A percentile compares a stretch with the other conserved stretches of the same genome.
Evolutionary conservation across 2,888 invertebrate species (phyloP).

Genomic region (Coecobrya sp.): DNA sequence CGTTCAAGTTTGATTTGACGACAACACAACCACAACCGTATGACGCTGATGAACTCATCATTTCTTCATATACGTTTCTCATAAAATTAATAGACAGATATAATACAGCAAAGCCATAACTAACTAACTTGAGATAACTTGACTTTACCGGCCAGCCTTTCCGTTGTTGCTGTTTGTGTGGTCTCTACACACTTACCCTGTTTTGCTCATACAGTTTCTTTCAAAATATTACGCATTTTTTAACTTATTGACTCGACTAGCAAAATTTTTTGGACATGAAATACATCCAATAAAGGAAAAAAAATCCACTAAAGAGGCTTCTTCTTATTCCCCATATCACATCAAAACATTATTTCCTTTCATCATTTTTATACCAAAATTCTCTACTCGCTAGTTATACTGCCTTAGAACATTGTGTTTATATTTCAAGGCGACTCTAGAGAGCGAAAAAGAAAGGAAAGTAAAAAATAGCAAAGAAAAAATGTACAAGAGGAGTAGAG

Average conservation of each 20-base stretch:
- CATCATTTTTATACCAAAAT: neutral
- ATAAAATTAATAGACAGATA: neutral
- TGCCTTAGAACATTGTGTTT: neutral
- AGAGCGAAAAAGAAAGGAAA: conserved; percentile 32
- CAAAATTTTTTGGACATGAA: conserved; percentile 28
- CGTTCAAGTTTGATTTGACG: conserved; percentile 52
- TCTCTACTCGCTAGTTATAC: too few relatives aligned
- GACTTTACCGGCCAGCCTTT: conserved; percentile 24
- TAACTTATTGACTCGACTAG: neutral
- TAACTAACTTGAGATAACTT: neutral
- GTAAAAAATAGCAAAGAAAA: conserved; percentile 34
- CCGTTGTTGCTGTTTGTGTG: conserved; percentile 31
- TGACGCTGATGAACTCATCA: conserved; percentile 56
- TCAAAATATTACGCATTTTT: neutral
- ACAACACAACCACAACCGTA: conserved; percentile 17
- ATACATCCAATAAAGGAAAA: conserved; percentile 33
- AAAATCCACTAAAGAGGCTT: conserved; percentile 19
- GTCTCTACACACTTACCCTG: neutral
- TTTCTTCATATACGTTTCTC: neutral
- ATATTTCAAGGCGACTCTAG: conserved; percentile 27
- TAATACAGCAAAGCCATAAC: conserved; percentile 54
- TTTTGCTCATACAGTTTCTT: neutral
- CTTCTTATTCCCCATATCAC: neutral
- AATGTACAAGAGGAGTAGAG: conserved; percentile 66
- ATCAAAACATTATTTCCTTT: neutral